A percentile compares a stretch with the other conserved stretches of the same genome.
These are phyloP conservation scores for Anorthoa munda DNA, from an alignment of 2,888 invertebrate genomes.

Conservation along the genomic window DNA sequence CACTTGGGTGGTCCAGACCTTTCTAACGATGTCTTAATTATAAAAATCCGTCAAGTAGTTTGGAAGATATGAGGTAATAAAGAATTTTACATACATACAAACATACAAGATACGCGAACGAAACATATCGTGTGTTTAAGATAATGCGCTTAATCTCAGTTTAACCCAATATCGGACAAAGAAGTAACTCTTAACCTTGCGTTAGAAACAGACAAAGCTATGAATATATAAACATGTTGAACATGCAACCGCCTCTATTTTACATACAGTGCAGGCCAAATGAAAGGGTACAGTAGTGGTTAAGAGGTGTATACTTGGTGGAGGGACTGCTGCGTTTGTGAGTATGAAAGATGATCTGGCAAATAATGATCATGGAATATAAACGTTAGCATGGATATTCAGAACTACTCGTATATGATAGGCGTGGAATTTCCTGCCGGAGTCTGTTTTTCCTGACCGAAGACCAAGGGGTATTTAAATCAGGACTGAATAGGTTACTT, in stretches of 20 bases:
- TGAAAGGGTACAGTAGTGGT: conserved; percentile 41
- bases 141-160: conserved; percentile 64
- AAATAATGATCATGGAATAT: background rate
- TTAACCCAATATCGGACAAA: conserved; percentile 73
- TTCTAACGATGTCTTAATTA: too few relatives aligned
- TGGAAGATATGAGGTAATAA: too few relatives aligned
- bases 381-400: background rate
- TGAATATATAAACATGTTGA: conserved; percentile 75
- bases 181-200: conserved; percentile 74
- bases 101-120: too few relatives aligned
- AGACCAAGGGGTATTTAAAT: too few relatives aligned
- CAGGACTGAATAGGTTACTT: too few relatives aligned
- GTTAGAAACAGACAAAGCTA: conserved; percentile 70
- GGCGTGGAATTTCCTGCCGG: too few relatives aligned
- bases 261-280: conserved; percentile 60
- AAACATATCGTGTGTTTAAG: conserved; percentile 26
- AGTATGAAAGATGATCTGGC: too few relatives aligned
- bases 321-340: background rate
- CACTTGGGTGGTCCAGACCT: too few relatives aligned
- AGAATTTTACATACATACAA: too few relatives aligned
- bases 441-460: too few relatives aligned
- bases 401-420: too few relatives aligned
- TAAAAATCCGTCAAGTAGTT: too few relatives aligned
- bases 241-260: conserved; percentile 69
- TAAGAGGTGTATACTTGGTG: conserved; percentile 39